phyloP scores from a whole-genome alignment of 1,140 invertebrate genomes.

The Orchesella cincta region DNA sequence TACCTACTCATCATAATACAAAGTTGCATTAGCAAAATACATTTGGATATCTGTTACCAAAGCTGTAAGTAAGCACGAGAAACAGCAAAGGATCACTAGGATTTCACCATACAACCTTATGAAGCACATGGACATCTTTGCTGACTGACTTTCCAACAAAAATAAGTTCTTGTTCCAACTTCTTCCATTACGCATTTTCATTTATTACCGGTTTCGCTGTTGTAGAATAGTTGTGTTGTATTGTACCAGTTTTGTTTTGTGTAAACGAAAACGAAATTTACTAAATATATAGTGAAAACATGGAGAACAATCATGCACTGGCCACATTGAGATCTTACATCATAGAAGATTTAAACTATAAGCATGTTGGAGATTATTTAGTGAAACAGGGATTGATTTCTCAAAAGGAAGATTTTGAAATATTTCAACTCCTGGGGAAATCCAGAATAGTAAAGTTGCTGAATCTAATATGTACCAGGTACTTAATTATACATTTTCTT shows the following conservation, averaged over 20 bases:
- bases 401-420: slow-evolving; percentile 30
- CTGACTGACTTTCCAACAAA: too few species aligned
- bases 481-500: not conserved
- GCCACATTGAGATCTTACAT: slow-evolving; percentile 23
- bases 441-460: slow-evolving; percentile 23
- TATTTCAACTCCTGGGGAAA: slow-evolving; percentile 32
- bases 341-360: slow-evolving; percentile 36
- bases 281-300: not conserved
- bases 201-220: too few species aligned
- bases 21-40: too few species aligned
- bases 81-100: too few species aligned
- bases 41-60: too few species aligned
- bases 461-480: slow-evolving; percentile 32
- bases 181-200: too few species aligned
- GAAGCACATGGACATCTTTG: too few species aligned
- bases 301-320: slow-evolving; percentile 8
- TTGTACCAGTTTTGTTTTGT: not conserved
- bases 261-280: not conserved
- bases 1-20: too few species aligned
- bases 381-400: slow-evolving; percentile 36
- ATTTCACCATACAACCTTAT: too few species aligned
- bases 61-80: too few species aligned
- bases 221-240: too few species aligned
- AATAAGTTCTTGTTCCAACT: too few species aligned
- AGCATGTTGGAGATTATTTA: slow-evolving; percentile 31